phyloP scores from a whole-genome alignment of 2,888 invertebrate species.

The Candidula unifasciata region DNA sequence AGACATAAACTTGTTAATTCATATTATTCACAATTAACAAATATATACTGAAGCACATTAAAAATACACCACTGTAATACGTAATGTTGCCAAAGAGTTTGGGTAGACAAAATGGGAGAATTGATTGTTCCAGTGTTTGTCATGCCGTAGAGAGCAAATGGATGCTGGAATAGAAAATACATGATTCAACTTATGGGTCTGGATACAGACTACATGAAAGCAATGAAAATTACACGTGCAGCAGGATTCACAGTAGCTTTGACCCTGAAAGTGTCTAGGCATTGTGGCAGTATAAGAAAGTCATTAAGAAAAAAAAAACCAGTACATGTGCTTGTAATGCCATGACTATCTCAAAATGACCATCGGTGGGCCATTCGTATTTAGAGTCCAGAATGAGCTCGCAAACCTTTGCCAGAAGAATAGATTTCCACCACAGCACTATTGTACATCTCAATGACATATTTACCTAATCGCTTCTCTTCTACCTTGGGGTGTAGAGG shows the following conservation, averaged over 20 bases:
- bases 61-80: no score
- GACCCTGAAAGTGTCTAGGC: background rate
- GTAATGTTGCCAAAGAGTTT: no score
- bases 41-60: no score
- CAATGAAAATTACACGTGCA: background rate
- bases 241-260: background rate
- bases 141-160: constrained; percentile 5
- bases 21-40: no score
- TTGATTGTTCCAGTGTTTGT: background rate
- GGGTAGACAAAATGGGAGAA: background rate
- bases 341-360: background rate
- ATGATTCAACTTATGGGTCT: background rate
- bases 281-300: constrained; percentile 4
- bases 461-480: no score
- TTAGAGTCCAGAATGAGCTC: background rate
- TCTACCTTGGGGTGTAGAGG: no score
- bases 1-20: no score
- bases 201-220: constrained; percentile 1
- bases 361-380: background rate
- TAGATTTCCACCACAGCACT: background rate
- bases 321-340: constrained; percentile 11
- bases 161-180: background rate
- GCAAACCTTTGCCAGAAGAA: background rate
- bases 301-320: background rate
- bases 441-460: background rate